Base-by-base conservation (phyloP, 2,113 vertebrate species). In the Agelaius tricolor region DNA sequence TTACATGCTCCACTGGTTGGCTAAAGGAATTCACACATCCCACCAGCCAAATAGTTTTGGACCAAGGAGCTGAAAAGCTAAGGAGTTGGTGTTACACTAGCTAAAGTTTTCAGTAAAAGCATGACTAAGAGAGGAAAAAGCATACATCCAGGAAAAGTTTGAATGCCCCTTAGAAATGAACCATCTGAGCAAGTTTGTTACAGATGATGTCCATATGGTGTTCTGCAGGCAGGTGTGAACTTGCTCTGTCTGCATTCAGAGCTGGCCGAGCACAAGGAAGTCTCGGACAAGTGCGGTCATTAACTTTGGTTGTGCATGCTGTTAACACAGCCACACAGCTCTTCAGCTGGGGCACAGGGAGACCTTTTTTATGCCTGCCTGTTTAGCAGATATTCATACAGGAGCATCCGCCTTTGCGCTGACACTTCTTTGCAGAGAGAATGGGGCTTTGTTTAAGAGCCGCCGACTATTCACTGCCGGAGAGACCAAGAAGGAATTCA, bases 1-100 rank as follows among this genome's bases (percentile, higher is more conserved):
- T 97, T 97, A 96, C 96, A 96, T 77, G 94, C 94, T 97, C 74
- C 93, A 84, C 86, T 95, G 90, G 73, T 89, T 90, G 91, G 86
- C 94, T 94, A 96, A 95, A 90, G 87, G 89, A 97, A 96, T 96
- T 95, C 89, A 93, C 87, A 96, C 92, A 87, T 94, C 91, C 87
- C 79, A 97, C 94, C 81, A 95, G 95, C 92, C 95, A 97, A 97
- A 94, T 88, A 96, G 74, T 81, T 95, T 92, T 89, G 82, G 92
- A 94, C 84, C 87, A 95, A 89, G 75, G 69, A 91, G 81, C 18
- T 94, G 89, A 87, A 89, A 94, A 95, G 44, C 82, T 95, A 89
- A 91, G 72, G 87, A 82, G 49, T 51, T 1, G 11, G 47, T 89
- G 88, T 80, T 79, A 86, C 49, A 28, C 80, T 55, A 91, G 52